phyloP scores from a whole-genome alignment of 2,113 vertebrate species.

The Mirza zaza region DNA sequence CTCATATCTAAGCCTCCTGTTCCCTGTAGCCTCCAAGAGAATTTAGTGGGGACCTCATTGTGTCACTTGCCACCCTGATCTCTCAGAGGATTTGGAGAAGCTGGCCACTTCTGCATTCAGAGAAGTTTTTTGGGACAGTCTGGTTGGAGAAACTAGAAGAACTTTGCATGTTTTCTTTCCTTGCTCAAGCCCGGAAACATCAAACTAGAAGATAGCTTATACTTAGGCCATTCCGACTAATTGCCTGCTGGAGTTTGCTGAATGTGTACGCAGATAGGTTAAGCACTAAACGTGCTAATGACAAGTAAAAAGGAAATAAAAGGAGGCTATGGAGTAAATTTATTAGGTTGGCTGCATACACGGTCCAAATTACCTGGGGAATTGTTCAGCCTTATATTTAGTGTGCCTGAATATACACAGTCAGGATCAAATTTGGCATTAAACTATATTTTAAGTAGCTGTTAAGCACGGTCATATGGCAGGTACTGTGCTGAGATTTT shows the following conservation, averaged over 20 bases:
- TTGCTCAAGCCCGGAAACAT: not conserved
- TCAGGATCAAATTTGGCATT: not conserved
- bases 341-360: not conserved
- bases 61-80: not conserved
- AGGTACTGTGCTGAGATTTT: not conserved
- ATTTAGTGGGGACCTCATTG: not conserved
- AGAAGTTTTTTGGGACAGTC: not conserved
- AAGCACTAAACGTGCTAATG: not conserved
- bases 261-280: not conserved
- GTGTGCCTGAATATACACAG: not conserved
- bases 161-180: not conserved
- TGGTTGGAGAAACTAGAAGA: not conserved
- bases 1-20: not conserved
- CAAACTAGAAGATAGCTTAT: not conserved
- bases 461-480: not conserved
- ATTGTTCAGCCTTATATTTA: not conserved
- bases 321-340: not conserved
- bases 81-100: not conserved
- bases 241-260: not conserved
- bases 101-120: not conserved
- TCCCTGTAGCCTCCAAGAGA: not conserved
- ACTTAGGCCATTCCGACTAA: not conserved
- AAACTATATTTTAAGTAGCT: not conserved
- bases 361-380: not conserved
- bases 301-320: not conserved